phyloP scores from a whole-genome alignment of 2,888 invertebrate genomes.

The Halictus quadricinctus region DNA sequence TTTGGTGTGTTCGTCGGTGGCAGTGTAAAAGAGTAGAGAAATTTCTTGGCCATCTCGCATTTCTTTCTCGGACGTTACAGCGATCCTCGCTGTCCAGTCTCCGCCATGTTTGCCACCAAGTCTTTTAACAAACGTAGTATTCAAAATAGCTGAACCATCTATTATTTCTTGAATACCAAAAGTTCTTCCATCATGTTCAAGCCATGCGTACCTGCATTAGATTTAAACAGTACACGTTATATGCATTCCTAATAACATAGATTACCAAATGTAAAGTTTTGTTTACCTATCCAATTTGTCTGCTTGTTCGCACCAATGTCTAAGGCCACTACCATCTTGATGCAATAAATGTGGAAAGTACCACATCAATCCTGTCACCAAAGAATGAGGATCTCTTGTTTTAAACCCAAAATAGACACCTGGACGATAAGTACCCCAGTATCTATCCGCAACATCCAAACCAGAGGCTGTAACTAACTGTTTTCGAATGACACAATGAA shows the following conservation, averaged over 20 bases:
- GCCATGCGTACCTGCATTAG: conserved; percentile 89
- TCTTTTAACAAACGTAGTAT: conserved; percentile 95
- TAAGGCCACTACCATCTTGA: conserved; percentile 88
- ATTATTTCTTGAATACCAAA: conserved; percentile 96
- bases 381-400: conserved; percentile 93
- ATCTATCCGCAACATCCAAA: conserved; percentile 89
- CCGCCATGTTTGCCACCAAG: conserved; percentile 92
- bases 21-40: conserved; percentile 91
- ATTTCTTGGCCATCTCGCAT: conserved; percentile 83
- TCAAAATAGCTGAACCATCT: conserved; percentile 90
- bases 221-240: conserved; percentile 1
- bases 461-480: conserved; percentile 89
- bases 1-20: conserved; percentile 89
- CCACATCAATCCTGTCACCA: conserved; percentile 98
- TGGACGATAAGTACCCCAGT: conserved; percentile 97
- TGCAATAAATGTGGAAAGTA: conserved; percentile 89
- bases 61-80: conserved; percentile 83
- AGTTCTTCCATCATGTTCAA: conserved; percentile 94
- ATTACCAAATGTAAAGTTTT: neutral
- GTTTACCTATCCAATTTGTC: conserved; percentile 89
- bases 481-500: conserved; percentile 41
- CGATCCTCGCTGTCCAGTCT: conserved; percentile 95
- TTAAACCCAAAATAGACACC: conserved; percentile 96
- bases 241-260: neutral
- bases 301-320: conserved; percentile 96